Evolutionary conservation across 1,140 invertebrate genomes (phyloP), one percentile per base, ranked within the genome.

Genomic region (Centruroides vittatus): DNA sequence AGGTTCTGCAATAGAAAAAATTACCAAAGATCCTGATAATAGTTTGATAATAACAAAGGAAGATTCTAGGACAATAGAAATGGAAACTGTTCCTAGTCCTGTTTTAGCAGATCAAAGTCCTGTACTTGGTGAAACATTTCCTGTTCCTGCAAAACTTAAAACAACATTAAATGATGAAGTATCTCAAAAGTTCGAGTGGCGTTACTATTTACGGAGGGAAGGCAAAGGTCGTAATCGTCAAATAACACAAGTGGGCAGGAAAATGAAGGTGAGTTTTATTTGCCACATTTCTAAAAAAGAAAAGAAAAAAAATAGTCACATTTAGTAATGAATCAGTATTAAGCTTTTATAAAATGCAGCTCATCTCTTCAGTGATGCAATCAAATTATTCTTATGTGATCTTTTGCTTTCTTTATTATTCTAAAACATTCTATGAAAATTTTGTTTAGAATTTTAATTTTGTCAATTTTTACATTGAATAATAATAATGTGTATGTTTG

Each of bases 181-280:
- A 35, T 87, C 92, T 1, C 96, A 96, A 71, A 80, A 90, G 64
- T 90, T 97, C 65, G 93, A 98, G 76, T 98, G 93, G 93, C 80
- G 90, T 49, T 97, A 95, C 63, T 76, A 74, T 63, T 66, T 75
- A 55, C 67, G 73, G 1, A 69, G 71, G 34, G 71, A 71, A 59
- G 68, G 69, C 9, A 70, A 69, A 59, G 64, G 66, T 0, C 56
- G 55, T 9, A 58, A 61, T 35, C 48, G 62, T 35, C 60, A 62
- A 49, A 67, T 67, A 47, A 64, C 56, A 41, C 65, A 66, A 61
- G 61, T 69, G 54, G 68, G 68, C 23, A 47, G 68, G 6, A 67
- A 67, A 65, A 64, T 67, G 49, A 69, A 69, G 59, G 64, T 65
- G 60, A 47, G 36, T 53, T 41, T 41, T 3, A 41, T 2, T 23